phyloP scores from a whole-genome alignment of 2,113 vertebrate species.

The Lamprologus sp. region DNA sequence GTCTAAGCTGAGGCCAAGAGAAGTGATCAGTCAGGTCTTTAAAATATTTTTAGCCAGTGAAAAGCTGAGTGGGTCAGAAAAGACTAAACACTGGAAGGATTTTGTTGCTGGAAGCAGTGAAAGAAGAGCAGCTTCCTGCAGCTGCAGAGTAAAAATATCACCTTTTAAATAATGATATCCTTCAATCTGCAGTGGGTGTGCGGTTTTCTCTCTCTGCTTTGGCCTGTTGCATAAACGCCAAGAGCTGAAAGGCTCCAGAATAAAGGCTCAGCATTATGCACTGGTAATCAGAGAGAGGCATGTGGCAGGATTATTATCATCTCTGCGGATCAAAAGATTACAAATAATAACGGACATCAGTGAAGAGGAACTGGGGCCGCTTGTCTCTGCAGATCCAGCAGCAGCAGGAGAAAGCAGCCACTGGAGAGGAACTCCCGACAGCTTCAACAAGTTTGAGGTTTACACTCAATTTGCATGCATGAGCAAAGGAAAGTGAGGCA shows the following conservation, averaged over 20 bases:
- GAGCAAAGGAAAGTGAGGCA: not conserved
- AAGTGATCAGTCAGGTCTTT: not conserved
- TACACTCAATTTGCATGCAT: not conserved
- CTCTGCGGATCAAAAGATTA: slow-evolving; percentile 58
- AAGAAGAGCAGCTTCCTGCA: not conserved
- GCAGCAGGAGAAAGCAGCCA: not conserved
- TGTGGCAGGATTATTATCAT: slow-evolving; percentile 56
- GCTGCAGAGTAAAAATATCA: not conserved
- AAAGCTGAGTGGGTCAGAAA: not conserved
- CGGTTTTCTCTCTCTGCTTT: not conserved
- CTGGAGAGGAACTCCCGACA: not conserved
- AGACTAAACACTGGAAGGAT: not conserved
- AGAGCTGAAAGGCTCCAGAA: not conserved
- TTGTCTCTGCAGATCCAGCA: not conserved
- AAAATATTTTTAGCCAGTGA: not conserved
- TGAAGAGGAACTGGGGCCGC: not conserved
- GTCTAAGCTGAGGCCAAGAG: not conserved
- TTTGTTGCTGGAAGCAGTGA: not conserved
- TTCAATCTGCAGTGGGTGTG: not conserved
- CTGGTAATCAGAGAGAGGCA: slow-evolving; percentile 40
- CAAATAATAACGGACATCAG: slow-evolving; percentile 25
- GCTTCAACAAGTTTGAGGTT: not conserved
- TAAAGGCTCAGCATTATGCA: not conserved
- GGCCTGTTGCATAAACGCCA: slow-evolving; percentile 1
- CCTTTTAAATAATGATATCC: not conserved